Conservation (phyloP, 2,113 vertebrate genomes). For the Bufo bufo region DNA sequence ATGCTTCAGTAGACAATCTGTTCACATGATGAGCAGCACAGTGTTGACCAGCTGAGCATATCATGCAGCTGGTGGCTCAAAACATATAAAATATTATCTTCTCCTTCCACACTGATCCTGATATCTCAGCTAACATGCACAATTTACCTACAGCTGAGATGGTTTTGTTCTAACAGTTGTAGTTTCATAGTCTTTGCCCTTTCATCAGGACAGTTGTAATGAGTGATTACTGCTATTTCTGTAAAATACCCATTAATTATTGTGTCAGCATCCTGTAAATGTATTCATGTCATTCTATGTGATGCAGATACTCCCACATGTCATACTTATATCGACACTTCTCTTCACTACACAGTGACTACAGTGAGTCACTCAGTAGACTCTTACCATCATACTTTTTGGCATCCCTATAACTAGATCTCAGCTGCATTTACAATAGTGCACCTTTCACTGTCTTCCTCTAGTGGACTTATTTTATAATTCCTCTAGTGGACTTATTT, state of each 20-base stretch:
- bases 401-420: background rate
- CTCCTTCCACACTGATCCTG: background rate
- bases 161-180: background rate
- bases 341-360: background rate
- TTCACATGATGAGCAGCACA: background rate
- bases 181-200: slow-evolving; percentile 5
- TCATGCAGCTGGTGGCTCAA: background rate
- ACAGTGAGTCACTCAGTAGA: background rate
- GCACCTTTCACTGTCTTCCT: background rate
- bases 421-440: background rate
- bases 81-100: background rate
- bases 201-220: slow-evolving; percentile 15
- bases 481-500: background rate
- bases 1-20: background rate
- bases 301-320: slow-evolving; percentile 13
- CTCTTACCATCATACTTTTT: background rate
- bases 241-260: slow-evolving; percentile 17
- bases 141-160: slow-evolving; percentile 13
- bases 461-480: background rate
- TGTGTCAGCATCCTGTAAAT: slow-evolving; percentile 16
- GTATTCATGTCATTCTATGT: slow-evolving; percentile 9
- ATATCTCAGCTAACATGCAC: background rate
- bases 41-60: background rate
- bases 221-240: slow-evolving; percentile 29
- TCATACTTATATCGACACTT: slow-evolving; percentile 12